Conservation (phyloP, 1,140 invertebrate species). For the Ceratosolen solmsi region DNA sequence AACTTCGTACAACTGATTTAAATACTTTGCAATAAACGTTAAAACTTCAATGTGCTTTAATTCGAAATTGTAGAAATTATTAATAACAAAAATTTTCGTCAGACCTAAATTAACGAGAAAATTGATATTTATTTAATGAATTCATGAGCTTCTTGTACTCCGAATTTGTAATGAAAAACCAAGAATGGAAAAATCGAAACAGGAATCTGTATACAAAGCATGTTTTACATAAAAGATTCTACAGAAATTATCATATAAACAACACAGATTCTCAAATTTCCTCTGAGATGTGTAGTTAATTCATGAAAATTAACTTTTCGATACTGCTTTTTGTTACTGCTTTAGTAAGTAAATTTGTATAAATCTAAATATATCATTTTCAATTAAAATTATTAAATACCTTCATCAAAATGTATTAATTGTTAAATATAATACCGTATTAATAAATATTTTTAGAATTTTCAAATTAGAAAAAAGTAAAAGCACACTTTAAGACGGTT, state of each 20-base stretch:
- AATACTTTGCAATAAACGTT: background rate
- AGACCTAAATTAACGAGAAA: background rate
- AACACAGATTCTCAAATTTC: background rate
- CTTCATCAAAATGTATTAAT: too few relatives aligned
- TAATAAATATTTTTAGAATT: too few relatives aligned
- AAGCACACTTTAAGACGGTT: too few relatives aligned
- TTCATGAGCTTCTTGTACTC: background rate
- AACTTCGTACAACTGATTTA: too few relatives aligned
- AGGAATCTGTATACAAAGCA: slow-evolving; percentile 22
- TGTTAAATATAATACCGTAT: too few relatives aligned
- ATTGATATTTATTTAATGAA: slow-evolving; percentile 12
- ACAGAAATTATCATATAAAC: slow-evolving; percentile 38
- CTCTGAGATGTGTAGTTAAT: background rate
- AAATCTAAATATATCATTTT: background rate
- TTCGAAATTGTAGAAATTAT: too few relatives aligned
- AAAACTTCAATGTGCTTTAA: too few relatives aligned
- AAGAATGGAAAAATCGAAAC: background rate
- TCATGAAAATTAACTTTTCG: slow-evolving; percentile 37
- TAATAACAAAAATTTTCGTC: slow-evolving; percentile 22
- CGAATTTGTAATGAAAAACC: slow-evolving; percentile 22
- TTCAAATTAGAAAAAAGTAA: too few relatives aligned
- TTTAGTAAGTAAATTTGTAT: background rate
- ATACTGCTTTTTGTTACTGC: background rate
- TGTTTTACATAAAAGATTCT: slow-evolving; percentile 23
- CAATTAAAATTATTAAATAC: too few relatives aligned